A percentile compares a stretch with the other conserved stretches of the same genome.
Conservation (phyloP, 2,888 invertebrate genomes). For the Plemyria rubiginata region DNA sequence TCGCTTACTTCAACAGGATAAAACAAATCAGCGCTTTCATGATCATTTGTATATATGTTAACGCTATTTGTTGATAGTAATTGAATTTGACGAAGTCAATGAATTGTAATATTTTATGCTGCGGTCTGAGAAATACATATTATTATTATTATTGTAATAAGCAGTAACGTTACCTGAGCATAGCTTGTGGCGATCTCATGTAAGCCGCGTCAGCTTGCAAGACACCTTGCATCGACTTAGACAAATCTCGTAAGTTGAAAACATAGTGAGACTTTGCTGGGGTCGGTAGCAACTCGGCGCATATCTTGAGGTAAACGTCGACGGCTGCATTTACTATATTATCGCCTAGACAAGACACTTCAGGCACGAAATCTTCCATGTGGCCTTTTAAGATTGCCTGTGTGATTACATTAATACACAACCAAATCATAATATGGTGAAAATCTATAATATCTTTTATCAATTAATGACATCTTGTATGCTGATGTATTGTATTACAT, state of each 20-base stretch:
- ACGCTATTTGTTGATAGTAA: no score
- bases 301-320: constrained; percentile 92
- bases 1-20: no score
- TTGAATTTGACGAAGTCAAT: no score
- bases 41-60: no score
- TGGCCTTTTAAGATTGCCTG: constrained; percentile 91
- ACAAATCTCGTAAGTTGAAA: constrained; percentile 95
- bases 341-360: constrained; percentile 87
- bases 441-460: no score
- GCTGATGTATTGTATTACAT: no score
- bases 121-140: no score
- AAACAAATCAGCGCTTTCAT: no score
- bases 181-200: constrained; percentile 87
- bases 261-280: constrained; percentile 97
- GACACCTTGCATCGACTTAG: constrained; percentile 96
- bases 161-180: constrained; percentile 83
- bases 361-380: constrained; percentile 89
- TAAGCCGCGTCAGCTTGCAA: constrained; percentile 91
- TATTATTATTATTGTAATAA: no score
- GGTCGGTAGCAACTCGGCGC: constrained; percentile 93
- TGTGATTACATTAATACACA: neutral
- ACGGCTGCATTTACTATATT: constrained; percentile 93
- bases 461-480: no score
- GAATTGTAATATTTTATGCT: no score
- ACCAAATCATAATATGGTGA: no score